Percentiles rank a stretch among this genome's conserved stretches.
Evolutionary conservation across 2,797 vertebrate genomes (phyloP).

Genomic region (Steatocranus sp.): DNA sequence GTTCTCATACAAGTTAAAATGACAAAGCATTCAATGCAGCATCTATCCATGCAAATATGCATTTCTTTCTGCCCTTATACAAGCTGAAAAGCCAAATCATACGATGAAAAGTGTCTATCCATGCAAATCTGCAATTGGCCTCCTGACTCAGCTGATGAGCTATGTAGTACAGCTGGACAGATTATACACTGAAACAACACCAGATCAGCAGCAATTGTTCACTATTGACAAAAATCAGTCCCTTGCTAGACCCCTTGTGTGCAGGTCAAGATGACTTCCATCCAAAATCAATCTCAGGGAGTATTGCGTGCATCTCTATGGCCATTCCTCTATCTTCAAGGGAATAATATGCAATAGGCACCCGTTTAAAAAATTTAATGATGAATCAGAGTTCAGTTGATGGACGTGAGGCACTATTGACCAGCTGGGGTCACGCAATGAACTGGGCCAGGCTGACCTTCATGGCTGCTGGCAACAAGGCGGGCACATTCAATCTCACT

Average conservation of each 20-base stretch:
- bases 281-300: constrained; percentile 66
- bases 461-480: constrained; percentile 57
- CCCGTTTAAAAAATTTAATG: constrained; percentile 62
- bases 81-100: constrained; percentile 16
- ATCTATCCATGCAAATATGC: constrained; percentile 44
- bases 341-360: constrained; percentile 39
- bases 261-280: constrained; percentile 63
- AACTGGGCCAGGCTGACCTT: constrained; percentile 60
- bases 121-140: constrained; percentile 56
- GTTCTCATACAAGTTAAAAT: constrained; percentile 4
- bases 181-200: constrained; percentile 45
- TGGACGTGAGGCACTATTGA: constrained; percentile 54
- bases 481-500: constrained; percentile 75
- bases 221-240: constrained; percentile 47
- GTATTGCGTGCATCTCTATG: constrained; percentile 33
- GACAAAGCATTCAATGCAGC: constrained; percentile 36
- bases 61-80: background rate
- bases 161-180: constrained; percentile 23
- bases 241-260: constrained; percentile 14
- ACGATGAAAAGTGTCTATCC: constrained; percentile 52
- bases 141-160: constrained; percentile 63
- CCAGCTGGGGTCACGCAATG: constrained; percentile 55
- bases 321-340: constrained; percentile 41
- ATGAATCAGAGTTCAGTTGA: constrained; percentile 58
- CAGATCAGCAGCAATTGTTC: constrained; percentile 67